Evolutionary conservation across 1,140 invertebrate species (phyloP), one percentile per base, ranked within the genome.

Genomic region (Dendrolimus kikuchii): DNA sequence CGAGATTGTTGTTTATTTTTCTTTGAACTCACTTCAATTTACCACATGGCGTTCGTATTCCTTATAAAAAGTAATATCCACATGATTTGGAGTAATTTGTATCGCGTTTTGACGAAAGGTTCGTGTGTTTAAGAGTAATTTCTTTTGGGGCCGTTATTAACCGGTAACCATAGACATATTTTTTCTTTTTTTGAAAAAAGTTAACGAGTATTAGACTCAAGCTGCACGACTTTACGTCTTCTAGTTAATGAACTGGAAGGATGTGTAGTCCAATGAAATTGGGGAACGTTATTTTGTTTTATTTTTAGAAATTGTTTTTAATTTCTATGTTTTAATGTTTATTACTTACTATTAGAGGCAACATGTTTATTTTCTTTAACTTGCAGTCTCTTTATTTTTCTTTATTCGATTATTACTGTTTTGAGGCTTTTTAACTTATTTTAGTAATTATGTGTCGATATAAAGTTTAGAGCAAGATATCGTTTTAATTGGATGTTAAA

Each of bases 1-100:
- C 23, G 23, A 23, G 23, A 23, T 23, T 56, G 66, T 74, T 84
- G 78, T 81, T 84, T 84, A 75, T 79, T 81, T 79, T 56, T 55
- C 60, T 71, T 68, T 68, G 72, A 71, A 73, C 67, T 69, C 74
- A 69, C 72, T 71, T 63, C 66, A 84, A 84, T 84, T 81, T 77
- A 84, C 74, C 78, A 81, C 73, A 84, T 84, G 78, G 68, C 70
- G 69, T 60, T 76, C 62, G 7, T 49, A 10, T 49, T 9, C 5
- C 48, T 7, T 9, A 69, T 76, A 76, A 84, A 78, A 80, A 80
- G 72, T 79, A 76, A 77, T 77, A 75, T 74, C 74, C 68, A 81
- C 69, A 77, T 78, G 66, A 80, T 81, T 80, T 71, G 66, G 78
- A 57, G 71, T 77, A 84, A 80, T 81, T 84, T 80, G 67, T 76